Percentiles rank a stretch among this genome's conserved stretches.
Evolutionary conservation across 2,113 vertebrate species (phyloP).

Genomic region (Eleginops maclovinus): DNA sequence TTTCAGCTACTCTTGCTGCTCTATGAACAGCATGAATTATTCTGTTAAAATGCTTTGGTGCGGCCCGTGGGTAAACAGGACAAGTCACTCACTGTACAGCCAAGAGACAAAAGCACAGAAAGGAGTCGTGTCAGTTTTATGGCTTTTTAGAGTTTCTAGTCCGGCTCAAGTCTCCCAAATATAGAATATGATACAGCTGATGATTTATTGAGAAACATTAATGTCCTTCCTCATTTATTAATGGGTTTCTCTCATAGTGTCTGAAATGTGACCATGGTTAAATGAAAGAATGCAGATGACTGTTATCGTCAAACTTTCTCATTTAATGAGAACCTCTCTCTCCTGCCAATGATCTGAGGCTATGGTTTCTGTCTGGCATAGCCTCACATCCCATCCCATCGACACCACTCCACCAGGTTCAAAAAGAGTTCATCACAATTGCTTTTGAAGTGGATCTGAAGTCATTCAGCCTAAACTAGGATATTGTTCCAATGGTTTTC

Average conservation of each 20-base stretch:
- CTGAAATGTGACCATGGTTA: not conserved
- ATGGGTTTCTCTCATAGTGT: slow-evolving; percentile 29
- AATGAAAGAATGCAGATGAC: not conserved
- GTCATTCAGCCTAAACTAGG: not conserved
- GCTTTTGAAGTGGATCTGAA: not conserved
- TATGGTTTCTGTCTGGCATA: not conserved
- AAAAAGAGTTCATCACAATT: not conserved
- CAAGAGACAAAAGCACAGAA: slow-evolving; percentile 3
- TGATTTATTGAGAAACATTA: slow-evolving; percentile 45
- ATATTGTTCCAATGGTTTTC: not conserved
- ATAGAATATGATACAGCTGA: slow-evolving; percentile 11
- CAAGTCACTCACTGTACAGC: slow-evolving; percentile 21
- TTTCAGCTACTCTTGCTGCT: slow-evolving; percentile 35
- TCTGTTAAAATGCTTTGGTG: slow-evolving; percentile 15
- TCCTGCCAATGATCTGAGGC: not conserved
- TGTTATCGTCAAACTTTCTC: not conserved
- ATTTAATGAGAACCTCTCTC: not conserved
- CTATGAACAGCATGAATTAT: slow-evolving; percentile 46
- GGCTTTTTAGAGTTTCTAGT: not conserved
- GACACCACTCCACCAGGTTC: not conserved
- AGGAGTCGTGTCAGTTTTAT: not conserved
- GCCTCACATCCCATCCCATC: not conserved
- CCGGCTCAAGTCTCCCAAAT: not conserved
- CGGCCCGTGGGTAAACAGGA: slow-evolving; percentile 30
- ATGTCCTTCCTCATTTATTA: slow-evolving; percentile 9